Base-by-base conservation (phyloP, 2,888 invertebrate species). In the Drosophila lacicola region DNA sequence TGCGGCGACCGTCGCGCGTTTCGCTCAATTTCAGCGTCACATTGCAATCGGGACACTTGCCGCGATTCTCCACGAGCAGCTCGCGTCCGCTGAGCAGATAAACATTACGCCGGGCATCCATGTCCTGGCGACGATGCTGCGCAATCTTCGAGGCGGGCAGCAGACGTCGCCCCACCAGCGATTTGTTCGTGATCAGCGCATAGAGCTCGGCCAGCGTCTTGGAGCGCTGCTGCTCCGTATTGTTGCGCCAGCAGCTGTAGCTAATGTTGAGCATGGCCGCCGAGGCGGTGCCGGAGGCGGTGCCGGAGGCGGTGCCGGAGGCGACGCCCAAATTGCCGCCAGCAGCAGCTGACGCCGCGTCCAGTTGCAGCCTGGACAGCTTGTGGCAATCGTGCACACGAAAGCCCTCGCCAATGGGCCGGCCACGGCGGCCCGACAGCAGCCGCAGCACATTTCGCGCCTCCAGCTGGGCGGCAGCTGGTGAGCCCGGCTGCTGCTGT, bases 41-140 rank as follows among this genome's bases (percentile, higher is more conserved):
- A 82, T 94, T 94, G 88, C 95, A 95, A 63, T 95, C 94, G 0
- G 96, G 96, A 80, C 96, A 96, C 71, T 93, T 93, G 2, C 96
- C 96, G 33, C 94, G 93, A 90, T 96, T 96, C 87, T 95, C 94
- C 3, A 96, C 94, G 53, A 94, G 94, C n/a, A 96, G 90, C 85
- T 95, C 94, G 1, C 95, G 94, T 0, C 94, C 94, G 46, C 94
- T 95, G 51, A 95, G 93, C 0, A 93, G 93, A 78, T 94, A 95
- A 69, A 94, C 93, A 82, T 94, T 94, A 66, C 94, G 92, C 49
- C 94, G 94, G 33, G 93, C 93, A 9, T 94, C 94, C 61, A 93
- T 93, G 60, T 93, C 94, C 82, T 93, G 91, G 72, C 94, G 93
- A 1, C 93, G 91, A 85, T 93, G 94, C 66, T 93, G 93, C 25